These are phyloP conservation scores for Psilanteris sp. DNA, from an alignment of 1,140 invertebrate genomes.

Conservation along the genomic window DNA sequence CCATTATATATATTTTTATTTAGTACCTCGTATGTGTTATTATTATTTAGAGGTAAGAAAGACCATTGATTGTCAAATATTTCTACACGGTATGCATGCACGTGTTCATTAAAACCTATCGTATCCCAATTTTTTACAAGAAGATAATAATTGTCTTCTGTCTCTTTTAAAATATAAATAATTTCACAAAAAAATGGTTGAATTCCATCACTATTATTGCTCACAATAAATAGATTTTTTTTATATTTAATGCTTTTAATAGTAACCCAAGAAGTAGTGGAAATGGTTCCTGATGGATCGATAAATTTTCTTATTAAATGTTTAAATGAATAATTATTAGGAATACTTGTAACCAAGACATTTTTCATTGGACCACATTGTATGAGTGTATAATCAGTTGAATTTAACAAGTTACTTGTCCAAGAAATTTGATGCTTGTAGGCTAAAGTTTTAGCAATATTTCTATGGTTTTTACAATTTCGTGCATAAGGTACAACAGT, in stretches of 20 bases:
- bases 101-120: neutral
- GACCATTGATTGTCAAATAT: neutral
- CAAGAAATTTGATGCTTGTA: no score
- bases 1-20: neutral
- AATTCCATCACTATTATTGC: neutral
- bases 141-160: neutral
- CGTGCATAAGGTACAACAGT: neutral
- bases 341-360: no score
- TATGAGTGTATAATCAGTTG: no score
- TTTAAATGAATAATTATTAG: no score
- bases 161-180: neutral
- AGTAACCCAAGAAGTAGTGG: neutral
- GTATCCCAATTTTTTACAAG: neutral
- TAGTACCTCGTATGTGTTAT: neutral
- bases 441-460: neutral
- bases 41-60: neutral
- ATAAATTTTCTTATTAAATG: neutral
- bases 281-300: neutral
- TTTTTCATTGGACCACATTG: no score
- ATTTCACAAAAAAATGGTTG: neutral
- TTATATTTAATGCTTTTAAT: neutral
- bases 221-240: neutral
- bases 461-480: slow-evolving; percentile 9
- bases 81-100: neutral
- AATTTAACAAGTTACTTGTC: no score